These are phyloP conservation scores for Agrenia bidenticulata DNA, from an alignment of 2,888 invertebrate genomes.

Conservation along the genomic window DNA sequence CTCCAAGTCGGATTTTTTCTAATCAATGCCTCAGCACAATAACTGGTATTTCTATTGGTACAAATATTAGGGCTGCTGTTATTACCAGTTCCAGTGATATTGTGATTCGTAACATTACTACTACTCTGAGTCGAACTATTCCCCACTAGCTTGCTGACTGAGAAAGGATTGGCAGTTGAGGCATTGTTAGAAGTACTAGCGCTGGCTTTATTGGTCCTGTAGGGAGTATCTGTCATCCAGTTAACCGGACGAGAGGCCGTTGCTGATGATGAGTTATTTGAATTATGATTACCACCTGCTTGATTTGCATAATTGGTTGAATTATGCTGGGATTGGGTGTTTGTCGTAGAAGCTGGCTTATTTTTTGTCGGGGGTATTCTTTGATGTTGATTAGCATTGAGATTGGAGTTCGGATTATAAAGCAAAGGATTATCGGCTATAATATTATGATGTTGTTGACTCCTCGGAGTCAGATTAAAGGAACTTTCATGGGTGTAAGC, in stretches of 20 bases:
- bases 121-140: neutral
- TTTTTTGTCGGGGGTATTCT: neutral
- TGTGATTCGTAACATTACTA: neutral
- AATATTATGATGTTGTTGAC: neutral
- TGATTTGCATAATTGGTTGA: neutral
- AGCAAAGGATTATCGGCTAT: neutral
- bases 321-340: slow-evolving; percentile 14
- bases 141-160: slow-evolving; percentile 48
- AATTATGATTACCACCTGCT: neutral
- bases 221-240: slow-evolving; percentile 49
- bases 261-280: neutral
- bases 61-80: neutral
- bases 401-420: slow-evolving; percentile 1
- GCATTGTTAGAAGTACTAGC: neutral
- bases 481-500: neutral
- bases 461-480: neutral
- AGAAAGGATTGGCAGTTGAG: slow-evolving; percentile 37
- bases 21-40: slow-evolving; percentile 48
- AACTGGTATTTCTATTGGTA: slow-evolving; percentile 24
- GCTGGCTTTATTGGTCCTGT: slow-evolving; percentile 16
- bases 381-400: slow-evolving; percentile 9
- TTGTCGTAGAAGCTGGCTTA: slow-evolving; percentile 7
- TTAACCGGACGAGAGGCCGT: slow-evolving; percentile 32
- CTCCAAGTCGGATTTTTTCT: slow-evolving; percentile 38
- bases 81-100: neutral